Base-by-base conservation (phyloP, 2,113 vertebrate genomes). In the Chauna torquata region DNA sequence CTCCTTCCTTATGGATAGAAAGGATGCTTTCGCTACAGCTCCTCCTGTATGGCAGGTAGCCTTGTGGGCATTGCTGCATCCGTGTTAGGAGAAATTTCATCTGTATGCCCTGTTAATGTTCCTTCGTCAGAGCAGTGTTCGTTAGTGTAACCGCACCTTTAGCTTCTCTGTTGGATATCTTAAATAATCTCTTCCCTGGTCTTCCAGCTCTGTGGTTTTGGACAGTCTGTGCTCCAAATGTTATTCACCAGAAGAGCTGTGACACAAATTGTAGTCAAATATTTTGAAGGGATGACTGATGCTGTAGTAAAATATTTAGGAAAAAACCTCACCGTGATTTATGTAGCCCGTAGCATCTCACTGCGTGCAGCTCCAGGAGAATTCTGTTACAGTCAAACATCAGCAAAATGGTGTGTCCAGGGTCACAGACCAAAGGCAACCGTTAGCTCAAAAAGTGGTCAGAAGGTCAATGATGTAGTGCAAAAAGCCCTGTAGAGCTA, bases 101-200 rank as follows among this genome's bases (percentile, higher is more conserved):
- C 1, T 0, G 3, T 16, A 2, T 32, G 12, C 38, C 62, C 15
- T 38, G 32, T 55, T 24, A 1, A 4, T 3, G 27, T 28, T 50
- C 49, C 52, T 52, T 45, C 36, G 1, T 5, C 14, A 50, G 76
- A 40, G 57, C 65, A 19, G 9, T 4, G 0, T 7, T 89, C 6
- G 0, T 30, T 16, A 8, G 32, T 16, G 30, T 49, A 17, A 20
- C 28, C 0, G 0, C 1, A 1, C 55, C 59, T 61, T 65, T 30
- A 42, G 61, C 38, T 59, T 77, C 80, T 50, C 27, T 16, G 6
- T 36, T 47, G 14, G 18, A 49, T 76, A 32, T 34, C 66, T 36
- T 32, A 12, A 40, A 5, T 38, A 24, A 18, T 6, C 27, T 30
- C 36, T 58, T 65, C 28, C 22, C n/a, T 55, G 68, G 58, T 62